These are phyloP conservation scores for Allolobophora icterica DNA, from an alignment of 2,888 invertebrate species.

Conservation along the genomic window DNA sequence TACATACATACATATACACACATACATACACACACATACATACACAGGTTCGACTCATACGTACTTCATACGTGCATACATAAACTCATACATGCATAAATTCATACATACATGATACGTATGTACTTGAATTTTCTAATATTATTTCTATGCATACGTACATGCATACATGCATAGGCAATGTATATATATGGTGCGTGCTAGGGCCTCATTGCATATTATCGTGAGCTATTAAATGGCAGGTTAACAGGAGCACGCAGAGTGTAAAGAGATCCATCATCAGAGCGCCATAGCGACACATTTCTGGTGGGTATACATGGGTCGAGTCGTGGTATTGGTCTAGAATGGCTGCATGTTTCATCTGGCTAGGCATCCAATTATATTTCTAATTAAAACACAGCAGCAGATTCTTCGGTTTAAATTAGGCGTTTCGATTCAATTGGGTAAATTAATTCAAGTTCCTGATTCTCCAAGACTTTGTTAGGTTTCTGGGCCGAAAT, in stretches of 20 bases:
- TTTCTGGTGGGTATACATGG: neutral
- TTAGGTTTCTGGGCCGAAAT: too few species aligned
- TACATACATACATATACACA: neutral
- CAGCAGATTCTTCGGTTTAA: neutral
- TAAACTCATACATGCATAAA: neutral
- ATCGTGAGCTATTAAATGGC: neutral
- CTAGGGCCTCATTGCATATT: neutral
- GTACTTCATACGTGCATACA: neutral
- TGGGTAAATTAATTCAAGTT: neutral
- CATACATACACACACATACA: neutral
- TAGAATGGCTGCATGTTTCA: neutral
- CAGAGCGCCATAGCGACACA: neutral
- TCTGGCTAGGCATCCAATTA: neutral
- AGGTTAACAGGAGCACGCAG: too few species aligned
- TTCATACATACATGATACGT: too few species aligned
- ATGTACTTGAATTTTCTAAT: too few species aligned
- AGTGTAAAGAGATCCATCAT: neutral
- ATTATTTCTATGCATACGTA: neutral
- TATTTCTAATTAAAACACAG: neutral
- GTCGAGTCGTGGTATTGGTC: neutral
- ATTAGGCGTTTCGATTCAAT: neutral
- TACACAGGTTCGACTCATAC: neutral
- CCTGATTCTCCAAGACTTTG: neutral
- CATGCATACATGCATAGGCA: neutral
- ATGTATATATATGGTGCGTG: too few species aligned